Evolutionary conservation across 2,113 vertebrate genomes (phyloP), one percentile per base, ranked within the genome.

Genomic region (Lontra canadensis): DNA sequence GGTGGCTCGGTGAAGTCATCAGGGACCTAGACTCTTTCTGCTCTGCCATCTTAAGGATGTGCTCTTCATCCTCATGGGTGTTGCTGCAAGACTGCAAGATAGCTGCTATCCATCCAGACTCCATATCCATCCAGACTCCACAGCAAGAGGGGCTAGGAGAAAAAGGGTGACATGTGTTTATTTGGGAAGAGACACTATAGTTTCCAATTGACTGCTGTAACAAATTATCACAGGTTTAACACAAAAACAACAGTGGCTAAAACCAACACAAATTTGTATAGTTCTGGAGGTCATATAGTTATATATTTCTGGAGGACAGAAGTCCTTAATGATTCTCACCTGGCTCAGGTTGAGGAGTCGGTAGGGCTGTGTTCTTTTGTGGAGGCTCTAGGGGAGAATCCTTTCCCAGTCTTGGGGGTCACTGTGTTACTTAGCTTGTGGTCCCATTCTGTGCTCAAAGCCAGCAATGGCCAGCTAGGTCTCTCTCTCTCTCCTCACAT

Each of bases 311-410:
- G 44, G 39, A 88, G 69, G 26, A 4, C 63, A 34, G 31, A n/a
- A 69, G 5, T 67, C 7, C 20, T 25, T 10, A 57, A 17, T 23
- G 25, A 49, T 21, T 74, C 21, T 52, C 23, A 3, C 29, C 8
- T 34, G 21, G 25, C 31, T 26, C 4, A 39, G 13, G 4, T 4
- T 3, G 14, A 85, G 36, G 42, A 1, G 4, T 44, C 2, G 2
- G n/a, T 29, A 67, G n/a, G 6, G 36, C 34, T 36, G 34, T 3
- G 1, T 7, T 31, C 39, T 26, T 44, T 31, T 3, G 78, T 42
- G 57, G 73, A 71, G 34, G 31, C n/a, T 71, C 15, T 13, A 17
- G 39, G 21, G 73, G 20, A 69, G 52, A 71, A 26, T 15, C 29
- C 34, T 80, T 34, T 23, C 4, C 36, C 25, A 17, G 63, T 21